Percentiles rank a stretch among this genome's conserved stretches.
Conservation (phyloP, 2,113 vertebrate genomes). For the Podilymbus podiceps region DNA sequence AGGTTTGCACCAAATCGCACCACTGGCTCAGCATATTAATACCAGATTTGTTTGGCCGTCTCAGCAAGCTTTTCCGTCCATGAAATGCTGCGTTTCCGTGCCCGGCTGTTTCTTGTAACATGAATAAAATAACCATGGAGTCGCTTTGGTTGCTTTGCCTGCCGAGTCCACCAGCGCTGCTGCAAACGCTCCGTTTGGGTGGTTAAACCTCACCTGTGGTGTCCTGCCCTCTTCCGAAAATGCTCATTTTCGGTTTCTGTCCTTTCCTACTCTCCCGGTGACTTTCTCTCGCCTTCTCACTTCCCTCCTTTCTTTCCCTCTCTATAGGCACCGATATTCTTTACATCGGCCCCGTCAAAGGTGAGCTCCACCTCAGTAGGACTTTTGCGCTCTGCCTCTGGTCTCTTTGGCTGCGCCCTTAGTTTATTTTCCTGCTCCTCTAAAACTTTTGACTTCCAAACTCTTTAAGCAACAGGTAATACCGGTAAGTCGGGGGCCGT, state of each 20-base stretch:
- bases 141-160: slow-evolving; percentile 18
- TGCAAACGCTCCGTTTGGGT: background rate
- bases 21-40: slow-evolving; percentile 1
- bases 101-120: background rate
- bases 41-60: background rate
- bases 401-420: slow-evolving; percentile 59
- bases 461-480: slow-evolving; percentile 32
- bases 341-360: slow-evolving; percentile 99
- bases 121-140: background rate
- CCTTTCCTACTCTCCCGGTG: slow-evolving; percentile 53
- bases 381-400: slow-evolving; percentile 62
- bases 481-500: slow-evolving; percentile 30
- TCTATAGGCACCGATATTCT: slow-evolving; percentile 95
- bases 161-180: background rate
- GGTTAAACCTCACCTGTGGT: slow-evolving; percentile 14
- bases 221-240: background rate
- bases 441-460: slow-evolving; percentile 48
- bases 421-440: slow-evolving; percentile 66
- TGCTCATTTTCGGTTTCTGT: slow-evolving; percentile 34
- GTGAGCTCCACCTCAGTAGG: slow-evolving; percentile 84
- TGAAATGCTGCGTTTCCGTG: background rate
- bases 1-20: background rate
- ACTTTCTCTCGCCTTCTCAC: slow-evolving; percentile 78
- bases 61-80: background rate
- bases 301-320: slow-evolving; percentile 81